Conservation (phyloP, 2,113 vertebrate genomes). For the Rhizomys pruinosus region DNA sequence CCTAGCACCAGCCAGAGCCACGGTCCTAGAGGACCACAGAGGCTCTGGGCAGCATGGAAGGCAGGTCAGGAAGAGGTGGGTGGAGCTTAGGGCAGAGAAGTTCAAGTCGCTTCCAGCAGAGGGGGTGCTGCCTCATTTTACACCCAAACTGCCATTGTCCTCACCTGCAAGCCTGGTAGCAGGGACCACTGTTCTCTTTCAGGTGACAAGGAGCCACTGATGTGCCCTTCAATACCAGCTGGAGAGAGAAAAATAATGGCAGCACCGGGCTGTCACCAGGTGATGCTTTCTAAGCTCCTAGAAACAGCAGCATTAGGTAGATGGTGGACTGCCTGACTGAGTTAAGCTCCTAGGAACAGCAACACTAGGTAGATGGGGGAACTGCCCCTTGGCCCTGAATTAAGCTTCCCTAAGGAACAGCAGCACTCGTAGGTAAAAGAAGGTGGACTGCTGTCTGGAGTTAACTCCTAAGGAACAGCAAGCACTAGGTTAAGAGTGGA, state of each 20-base stretch:
- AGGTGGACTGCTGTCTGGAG: no score
- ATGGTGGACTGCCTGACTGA: not conserved
- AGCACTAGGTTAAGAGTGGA: no score
- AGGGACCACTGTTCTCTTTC: not conserved
- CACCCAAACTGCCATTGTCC: no score
- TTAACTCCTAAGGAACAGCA: no score
- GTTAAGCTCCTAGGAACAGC: no score
- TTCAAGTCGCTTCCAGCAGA: not conserved
- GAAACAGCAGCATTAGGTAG: not conserved
- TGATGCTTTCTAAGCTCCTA: not conserved
- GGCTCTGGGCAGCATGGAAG: not conserved
- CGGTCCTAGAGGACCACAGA: not conserved
- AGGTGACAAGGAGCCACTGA: not conserved
- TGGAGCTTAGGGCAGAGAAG: not conserved
- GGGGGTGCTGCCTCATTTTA: conserved; percentile 11
- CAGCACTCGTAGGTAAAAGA: no score
- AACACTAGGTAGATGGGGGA: no score
- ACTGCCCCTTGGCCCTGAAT: no score
- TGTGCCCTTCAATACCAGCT: not conserved
- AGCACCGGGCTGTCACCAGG: not conserved
- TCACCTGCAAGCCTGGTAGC: not conserved
- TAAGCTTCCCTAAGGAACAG: no score
- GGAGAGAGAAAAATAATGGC: not conserved
- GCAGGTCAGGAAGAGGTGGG: not conserved
- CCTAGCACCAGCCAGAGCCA: not conserved